A percentile compares a stretch with the other conserved stretches of the same genome.
Evolutionary conservation across 2,797 vertebrate genomes (phyloP).

Genomic region (Arctocebus calabarensis): DNA sequence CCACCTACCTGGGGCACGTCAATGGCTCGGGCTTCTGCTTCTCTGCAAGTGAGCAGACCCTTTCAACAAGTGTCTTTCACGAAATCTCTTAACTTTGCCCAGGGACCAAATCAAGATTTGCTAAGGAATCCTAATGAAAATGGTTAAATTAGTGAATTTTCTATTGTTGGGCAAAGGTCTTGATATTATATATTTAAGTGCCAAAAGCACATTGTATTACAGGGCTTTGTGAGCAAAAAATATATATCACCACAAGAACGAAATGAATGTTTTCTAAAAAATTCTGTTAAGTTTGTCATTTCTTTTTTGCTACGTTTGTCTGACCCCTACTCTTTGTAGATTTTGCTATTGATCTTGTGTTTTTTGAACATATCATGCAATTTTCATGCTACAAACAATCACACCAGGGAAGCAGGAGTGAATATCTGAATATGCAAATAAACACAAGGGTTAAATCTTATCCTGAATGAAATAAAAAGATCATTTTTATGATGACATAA

Average conservation of each 20-base stretch:
- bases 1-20: background rate
- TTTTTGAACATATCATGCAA: background rate
- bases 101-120: background rate
- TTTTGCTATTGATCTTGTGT: background rate
- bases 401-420: background rate
- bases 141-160: background rate
- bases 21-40: background rate
- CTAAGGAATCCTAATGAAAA: background rate
- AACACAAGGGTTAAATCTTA: constrained; percentile 8
- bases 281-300: background rate
- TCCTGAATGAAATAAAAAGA: background rate
- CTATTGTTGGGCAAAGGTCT: background rate
- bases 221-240: background rate
- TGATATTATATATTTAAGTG: background rate
- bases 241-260: background rate
- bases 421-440: background rate
- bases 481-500: background rate
- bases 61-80: background rate
- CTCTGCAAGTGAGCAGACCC: background rate
- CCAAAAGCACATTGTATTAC: background rate
- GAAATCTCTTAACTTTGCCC: background rate
- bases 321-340: background rate
- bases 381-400: constrained; percentile 39
- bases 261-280: background rate
- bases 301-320: background rate